Conservation (phyloP, 2,113 vertebrate genomes). For the Pedetes capensis region DNA sequence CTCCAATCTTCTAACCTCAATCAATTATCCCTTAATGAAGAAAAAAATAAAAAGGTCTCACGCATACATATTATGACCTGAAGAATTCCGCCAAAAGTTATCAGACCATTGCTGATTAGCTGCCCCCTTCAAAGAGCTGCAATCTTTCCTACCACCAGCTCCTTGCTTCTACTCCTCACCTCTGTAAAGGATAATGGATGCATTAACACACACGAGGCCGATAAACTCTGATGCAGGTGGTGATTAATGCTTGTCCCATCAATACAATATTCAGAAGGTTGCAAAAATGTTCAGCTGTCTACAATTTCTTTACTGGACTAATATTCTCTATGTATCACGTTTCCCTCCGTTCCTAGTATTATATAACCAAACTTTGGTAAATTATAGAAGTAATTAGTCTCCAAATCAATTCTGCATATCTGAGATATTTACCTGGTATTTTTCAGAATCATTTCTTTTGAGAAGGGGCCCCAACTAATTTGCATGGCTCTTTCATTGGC, state of each 20-base stretch:
- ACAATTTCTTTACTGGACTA: background rate
- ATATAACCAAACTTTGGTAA: background rate
- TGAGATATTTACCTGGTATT: background rate
- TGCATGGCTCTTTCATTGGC: background rate
- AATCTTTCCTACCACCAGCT: background rate
- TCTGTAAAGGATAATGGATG: background rate
- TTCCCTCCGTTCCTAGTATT: background rate
- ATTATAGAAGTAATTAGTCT: background rate
- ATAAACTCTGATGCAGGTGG: background rate
- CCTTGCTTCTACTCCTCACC: background rate
- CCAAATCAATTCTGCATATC: background rate
- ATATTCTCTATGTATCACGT: background rate
- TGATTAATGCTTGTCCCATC: background rate
- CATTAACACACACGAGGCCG: background rate
- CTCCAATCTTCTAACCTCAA: conserved; percentile 64
- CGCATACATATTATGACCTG: conserved; percentile 33
- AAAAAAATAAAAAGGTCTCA: background rate
- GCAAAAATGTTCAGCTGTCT: background rate
- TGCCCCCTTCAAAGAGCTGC: background rate
- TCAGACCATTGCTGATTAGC: background rate
- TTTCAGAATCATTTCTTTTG: background rate
- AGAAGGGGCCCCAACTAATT: background rate
- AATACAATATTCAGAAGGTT: background rate
- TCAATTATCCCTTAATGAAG: conserved; percentile 67
- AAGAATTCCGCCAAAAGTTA: conserved; percentile 13